Evolutionary conservation across 2,797 vertebrate species (phyloP).

Genomic region (Myripristis murdjan): DNA sequence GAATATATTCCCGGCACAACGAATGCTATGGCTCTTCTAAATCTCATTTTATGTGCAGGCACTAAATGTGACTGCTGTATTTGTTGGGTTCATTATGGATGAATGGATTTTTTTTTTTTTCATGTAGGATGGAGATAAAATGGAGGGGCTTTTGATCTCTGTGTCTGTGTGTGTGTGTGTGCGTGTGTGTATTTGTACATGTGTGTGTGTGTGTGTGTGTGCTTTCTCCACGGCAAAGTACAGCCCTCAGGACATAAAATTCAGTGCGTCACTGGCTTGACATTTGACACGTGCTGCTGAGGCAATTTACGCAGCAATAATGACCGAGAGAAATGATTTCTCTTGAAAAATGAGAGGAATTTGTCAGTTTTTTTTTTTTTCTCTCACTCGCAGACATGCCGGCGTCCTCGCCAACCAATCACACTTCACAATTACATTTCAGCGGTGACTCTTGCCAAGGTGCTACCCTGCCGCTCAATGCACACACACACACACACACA

Average conservation of each 20-base stretch:
- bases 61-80: constrained; percentile 11
- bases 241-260: neutral
- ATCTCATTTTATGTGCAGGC: constrained; percentile 22
- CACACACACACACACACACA: constrained; percentile 3
- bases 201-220: too few species aligned
- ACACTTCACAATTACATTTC: too few species aligned
- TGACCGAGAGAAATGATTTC: neutral
- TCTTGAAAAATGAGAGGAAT: constrained; percentile 12
- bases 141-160: neutral
- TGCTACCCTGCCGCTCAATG: neutral
- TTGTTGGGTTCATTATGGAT: constrained; percentile 18
- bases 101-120: neutral
- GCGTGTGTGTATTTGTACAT: too few species aligned
- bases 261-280: neutral
- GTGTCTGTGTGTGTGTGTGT: neutral
- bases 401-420: too few species aligned
- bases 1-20: constrained; percentile 5
- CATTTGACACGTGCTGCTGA: constrained; percentile 4
- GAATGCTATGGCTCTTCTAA: neutral
- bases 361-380: neutral
- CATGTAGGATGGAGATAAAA: constrained; percentile 5
- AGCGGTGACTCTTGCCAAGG: too few species aligned
- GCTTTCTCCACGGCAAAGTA: too few species aligned
- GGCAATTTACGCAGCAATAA: too few species aligned
- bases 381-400: neutral